Evolutionary conservation across 2,113 vertebrate species (phyloP), one percentile per base, ranked within the genome.

Genomic region (Typhlomys cinereus): DNA sequence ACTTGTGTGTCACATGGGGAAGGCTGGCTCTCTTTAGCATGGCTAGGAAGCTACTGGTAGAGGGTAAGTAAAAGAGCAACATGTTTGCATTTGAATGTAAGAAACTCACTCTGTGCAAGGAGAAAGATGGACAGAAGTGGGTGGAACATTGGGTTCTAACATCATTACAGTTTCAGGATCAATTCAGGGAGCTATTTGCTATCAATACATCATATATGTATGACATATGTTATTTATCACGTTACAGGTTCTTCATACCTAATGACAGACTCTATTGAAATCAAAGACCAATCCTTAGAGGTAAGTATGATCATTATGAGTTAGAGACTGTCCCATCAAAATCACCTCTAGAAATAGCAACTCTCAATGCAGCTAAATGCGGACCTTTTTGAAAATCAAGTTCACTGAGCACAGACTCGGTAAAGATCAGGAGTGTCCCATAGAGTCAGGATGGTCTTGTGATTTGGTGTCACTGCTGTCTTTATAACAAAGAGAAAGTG

Each of bases 91-190:
- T 79, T 10, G 4, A 66, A 61, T 39, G 66, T 66, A 36, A 50
- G 44, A 41, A 73, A 29, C 23, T 34, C 6, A 14, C n/a, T 75
- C 48, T 50, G 54, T 34, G 10, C 29, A 59, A 50, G 17, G 5
- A 31, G 6, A 39, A 31, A 86, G 27, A n/a, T 62, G n/a, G 17
- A 14, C 31, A n/a, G 6, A 31, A 54, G 3, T 5, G 5, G 2
- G 23, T 64, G 18, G 23, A 86, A n/a, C 25, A 15, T 39, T n/a
- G 87, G 31, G 41, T 34, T 90, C 0, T 82, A 50, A 41, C 41
- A 29, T 23, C n/a, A 84, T 41, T 70, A 92, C 76, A 88, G 52
- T 44, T 62, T 81, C 75, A 81, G 73, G 17, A 59, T 88, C 71
- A 7, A 41, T 57, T 75, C 62, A 6, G 41, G 25, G 39, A 92